Evolutionary conservation across 2,888 invertebrate species (phyloP).

Genomic region (Meta bourneti): DNA sequence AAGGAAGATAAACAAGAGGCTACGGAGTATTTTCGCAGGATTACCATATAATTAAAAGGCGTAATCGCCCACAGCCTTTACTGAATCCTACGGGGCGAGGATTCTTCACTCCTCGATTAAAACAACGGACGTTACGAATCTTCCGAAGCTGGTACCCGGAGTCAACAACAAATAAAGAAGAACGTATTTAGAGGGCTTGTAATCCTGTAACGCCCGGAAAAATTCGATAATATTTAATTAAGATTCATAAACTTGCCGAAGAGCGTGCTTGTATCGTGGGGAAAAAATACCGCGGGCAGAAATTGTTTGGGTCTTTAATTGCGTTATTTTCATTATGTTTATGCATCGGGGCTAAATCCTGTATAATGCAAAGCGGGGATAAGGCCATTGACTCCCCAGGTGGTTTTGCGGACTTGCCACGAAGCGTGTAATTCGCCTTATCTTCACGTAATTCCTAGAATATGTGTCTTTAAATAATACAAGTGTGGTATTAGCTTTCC

Average conservation of each 20-base stretch:
- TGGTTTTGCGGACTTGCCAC: background rate
- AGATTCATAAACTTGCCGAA: slow-evolving; percentile 26
- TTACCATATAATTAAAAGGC: background rate
- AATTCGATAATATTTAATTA: slow-evolving; percentile 41
- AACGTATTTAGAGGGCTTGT: background rate
- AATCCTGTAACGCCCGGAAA: background rate
- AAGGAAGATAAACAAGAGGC: background rate
- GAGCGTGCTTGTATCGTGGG: background rate
- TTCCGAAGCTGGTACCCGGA: background rate
- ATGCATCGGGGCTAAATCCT: slow-evolving; percentile 3
- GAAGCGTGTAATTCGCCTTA: background rate
- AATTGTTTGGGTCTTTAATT: slow-evolving; percentile 23
- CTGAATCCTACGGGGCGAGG: background rate
- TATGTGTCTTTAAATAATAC: background rate
- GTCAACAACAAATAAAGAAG: background rate
- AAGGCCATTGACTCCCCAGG: background rate
- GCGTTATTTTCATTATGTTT: slow-evolving; percentile 28
- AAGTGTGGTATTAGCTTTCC: background rate
- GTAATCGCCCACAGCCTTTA: background rate
- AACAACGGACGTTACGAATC: background rate
- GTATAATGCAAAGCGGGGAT: background rate
- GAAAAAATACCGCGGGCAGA: background rate
- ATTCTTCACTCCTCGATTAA: background rate
- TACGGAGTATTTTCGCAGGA: background rate
- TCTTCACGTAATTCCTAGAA: background rate